Conservation (phyloP, 2,888 invertebrate genomes). For the Keiferia lycopersicella region DNA sequence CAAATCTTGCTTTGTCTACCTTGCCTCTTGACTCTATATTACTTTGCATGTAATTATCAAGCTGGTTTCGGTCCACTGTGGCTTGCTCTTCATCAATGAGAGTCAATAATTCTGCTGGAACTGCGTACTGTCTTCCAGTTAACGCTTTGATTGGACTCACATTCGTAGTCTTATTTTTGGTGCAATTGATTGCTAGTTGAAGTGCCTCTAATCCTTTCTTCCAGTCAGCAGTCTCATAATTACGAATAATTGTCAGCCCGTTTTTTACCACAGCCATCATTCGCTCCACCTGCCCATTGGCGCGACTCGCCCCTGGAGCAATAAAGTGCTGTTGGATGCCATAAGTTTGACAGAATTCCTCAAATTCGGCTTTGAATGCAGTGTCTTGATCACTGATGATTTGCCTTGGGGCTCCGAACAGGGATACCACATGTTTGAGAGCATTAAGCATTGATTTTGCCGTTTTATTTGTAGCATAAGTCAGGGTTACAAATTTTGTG, state of each 20-base stretch:
- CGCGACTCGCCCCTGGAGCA: constrained; percentile 19
- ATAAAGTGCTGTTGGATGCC: constrained; percentile 26
- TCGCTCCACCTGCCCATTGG: constrained; percentile 24
- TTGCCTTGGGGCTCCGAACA: constrained; percentile 19
- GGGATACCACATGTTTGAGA: no score
- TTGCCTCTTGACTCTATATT: neutral
- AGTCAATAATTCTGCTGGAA: constrained; percentile 29
- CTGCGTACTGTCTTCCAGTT: constrained; percentile 31
- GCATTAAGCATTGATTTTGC: no score
- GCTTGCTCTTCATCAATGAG: constrained; percentile 17
- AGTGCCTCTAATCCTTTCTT: constrained; percentile 28
- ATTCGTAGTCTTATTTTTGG: constrained; percentile 30
- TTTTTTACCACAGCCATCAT: constrained; percentile 22
- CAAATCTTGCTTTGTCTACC: constrained; percentile 24
- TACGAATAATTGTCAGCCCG: constrained; percentile 18
- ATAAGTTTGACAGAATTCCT: constrained; percentile 6
- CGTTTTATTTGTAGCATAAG: no score
- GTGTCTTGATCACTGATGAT: constrained; percentile 22
- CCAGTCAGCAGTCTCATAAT: constrained; percentile 28
- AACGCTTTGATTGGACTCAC: constrained; percentile 32
- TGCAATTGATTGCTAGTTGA: constrained; percentile 33
- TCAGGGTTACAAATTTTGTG: constrained; percentile 25
- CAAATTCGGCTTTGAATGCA: constrained; percentile 24
- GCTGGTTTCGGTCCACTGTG: no score
- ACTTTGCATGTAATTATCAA: no score